Conservation (phyloP, 2,888 invertebrate species). For the Thyatira batis region DNA sequence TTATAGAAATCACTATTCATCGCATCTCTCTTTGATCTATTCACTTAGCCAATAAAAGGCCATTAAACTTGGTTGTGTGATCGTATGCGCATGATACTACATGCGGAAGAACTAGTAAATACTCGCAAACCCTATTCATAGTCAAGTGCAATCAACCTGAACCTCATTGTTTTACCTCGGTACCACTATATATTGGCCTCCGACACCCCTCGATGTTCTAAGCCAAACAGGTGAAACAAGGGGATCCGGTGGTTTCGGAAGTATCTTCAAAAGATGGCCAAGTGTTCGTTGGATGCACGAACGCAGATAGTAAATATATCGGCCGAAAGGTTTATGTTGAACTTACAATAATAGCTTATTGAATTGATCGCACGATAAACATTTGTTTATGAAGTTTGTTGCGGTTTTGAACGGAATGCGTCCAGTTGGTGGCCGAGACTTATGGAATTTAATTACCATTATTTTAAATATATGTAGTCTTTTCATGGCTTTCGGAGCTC, state of each 20-base stretch:
- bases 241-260: constrained; percentile 23
- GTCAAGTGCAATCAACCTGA: constrained; percentile 74
- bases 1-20: background rate
- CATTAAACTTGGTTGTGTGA: constrained; percentile 51
- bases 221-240: background rate
- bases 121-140: constrained; percentile 54
- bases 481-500: no score
- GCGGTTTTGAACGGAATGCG: constrained; percentile 5
- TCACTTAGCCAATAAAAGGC: constrained; percentile 36
- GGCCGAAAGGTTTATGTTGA: constrained; percentile 49
- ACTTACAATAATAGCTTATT: constrained; percentile 46
- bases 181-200: background rate
- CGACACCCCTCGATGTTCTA: background rate
- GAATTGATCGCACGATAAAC: constrained; percentile 39
- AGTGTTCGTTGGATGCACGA: constrained; percentile 56
- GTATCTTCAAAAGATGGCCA: constrained; percentile 14
- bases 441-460: background rate
- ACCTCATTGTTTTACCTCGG: constrained; percentile 65
- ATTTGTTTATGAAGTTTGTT: constrained; percentile 21
- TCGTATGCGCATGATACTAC: constrained; percentile 49
- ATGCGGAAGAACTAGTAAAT: constrained; percentile 56
- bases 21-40: constrained; percentile 15
- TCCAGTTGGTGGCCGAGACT: background rate
- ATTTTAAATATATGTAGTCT: background rate
- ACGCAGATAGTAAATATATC: constrained; percentile 56